Conservation (phyloP, 2,113 vertebrate species). For the Puffinus mauretanicus region DNA sequence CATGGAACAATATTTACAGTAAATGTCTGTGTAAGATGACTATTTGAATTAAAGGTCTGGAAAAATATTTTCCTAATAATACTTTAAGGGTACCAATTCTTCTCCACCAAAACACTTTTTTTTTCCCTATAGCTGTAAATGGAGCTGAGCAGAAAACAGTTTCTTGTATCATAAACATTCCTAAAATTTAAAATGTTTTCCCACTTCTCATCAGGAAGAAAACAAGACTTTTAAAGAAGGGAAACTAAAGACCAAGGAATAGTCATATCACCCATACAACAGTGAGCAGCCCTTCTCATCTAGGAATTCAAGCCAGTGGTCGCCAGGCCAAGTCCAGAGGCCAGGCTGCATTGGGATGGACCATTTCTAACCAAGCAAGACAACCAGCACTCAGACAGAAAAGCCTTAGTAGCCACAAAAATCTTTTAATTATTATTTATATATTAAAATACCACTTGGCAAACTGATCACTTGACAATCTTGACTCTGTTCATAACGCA, state of each 20-base stretch:
- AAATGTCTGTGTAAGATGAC: background rate
- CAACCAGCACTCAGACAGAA: background rate
- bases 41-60: background rate
- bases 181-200: background rate
- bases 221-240: background rate
- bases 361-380: background rate
- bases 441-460: background rate
- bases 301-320: background rate
- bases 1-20: background rate
- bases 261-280: background rate
- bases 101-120: background rate
- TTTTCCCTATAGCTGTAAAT: background rate
- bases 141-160: background rate
- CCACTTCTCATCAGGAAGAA: background rate
- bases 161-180: background rate
- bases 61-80: slow-evolving; percentile 7
- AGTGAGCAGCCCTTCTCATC: background rate
- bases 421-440: background rate
- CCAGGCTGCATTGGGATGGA: background rate
- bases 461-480: background rate
- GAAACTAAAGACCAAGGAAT: background rate
- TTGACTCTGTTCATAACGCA: background rate
- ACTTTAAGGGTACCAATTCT: background rate
- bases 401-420: background rate
- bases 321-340: background rate